phyloP scores from a whole-genome alignment of 2,113 vertebrate species.

The Jaculus jaculus region DNA sequence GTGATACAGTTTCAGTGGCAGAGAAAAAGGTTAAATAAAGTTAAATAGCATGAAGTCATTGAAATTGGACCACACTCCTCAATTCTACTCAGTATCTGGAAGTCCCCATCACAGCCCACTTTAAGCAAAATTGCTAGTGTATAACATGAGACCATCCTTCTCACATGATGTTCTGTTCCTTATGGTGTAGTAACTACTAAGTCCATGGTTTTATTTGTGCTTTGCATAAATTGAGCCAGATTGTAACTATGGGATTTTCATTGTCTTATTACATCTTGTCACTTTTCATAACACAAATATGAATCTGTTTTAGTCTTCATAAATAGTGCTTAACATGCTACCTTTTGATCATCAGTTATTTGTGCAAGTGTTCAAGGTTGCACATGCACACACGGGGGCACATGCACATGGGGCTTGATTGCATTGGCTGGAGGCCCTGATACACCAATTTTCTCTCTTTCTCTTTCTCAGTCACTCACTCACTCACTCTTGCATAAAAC shows the following conservation, averaged over 20 bases:
- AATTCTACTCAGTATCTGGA: too few relatives aligned
- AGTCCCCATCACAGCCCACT: too few relatives aligned
- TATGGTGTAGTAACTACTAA: background rate
- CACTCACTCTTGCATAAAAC: too few relatives aligned
- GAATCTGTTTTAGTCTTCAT: background rate
- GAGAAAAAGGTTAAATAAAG: conserved; percentile 6
- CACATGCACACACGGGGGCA: too few relatives aligned
- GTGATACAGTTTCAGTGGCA: background rate
- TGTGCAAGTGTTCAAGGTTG: background rate
- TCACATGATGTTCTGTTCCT: background rate
- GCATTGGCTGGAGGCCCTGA: too few relatives aligned
- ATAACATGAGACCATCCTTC: background rate
- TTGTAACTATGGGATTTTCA: background rate
- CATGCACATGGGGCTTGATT: too few relatives aligned
- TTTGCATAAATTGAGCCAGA: background rate
- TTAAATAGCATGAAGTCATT: background rate
- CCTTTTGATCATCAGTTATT: background rate
- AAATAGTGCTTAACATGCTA: background rate
- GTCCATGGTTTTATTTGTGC: background rate
- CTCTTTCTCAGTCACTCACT: too few relatives aligned
- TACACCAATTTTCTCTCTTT: too few relatives aligned
- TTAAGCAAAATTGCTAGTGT: too few relatives aligned
- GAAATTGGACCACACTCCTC: background rate
- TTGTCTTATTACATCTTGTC: background rate
- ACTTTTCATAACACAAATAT: background rate